Percentiles rank a stretch among this genome's conserved stretches.
Evolutionary conservation across 1,140 invertebrate genomes (phyloP).

Genomic region (Heliconius congener): DNA sequence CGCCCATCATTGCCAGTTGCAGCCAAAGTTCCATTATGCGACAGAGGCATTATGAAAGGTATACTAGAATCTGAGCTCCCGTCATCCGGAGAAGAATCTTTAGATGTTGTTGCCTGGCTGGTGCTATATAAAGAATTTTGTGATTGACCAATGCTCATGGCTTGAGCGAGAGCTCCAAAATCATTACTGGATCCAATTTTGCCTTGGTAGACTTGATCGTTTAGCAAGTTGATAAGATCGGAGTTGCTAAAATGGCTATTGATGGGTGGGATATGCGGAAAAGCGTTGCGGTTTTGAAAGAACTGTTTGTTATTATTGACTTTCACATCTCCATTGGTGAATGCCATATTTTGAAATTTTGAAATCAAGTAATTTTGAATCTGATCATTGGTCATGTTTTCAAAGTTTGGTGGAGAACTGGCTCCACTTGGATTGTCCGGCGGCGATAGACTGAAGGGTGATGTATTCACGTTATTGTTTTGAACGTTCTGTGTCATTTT

Average conservation of each 20-base stretch:
- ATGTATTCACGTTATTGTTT: constrained; percentile 58
- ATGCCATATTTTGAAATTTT: constrained; percentile 65
- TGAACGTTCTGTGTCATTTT: constrained; percentile 56
- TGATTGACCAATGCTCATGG: constrained; percentile 64
- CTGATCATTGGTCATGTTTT: constrained; percentile 64
- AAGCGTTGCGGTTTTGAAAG: constrained; percentile 67
- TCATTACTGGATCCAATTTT: constrained; percentile 50
- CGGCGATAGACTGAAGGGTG: constrained; percentile 47
- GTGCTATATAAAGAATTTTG: constrained; percentile 62
- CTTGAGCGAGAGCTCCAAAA: constrained; percentile 49
- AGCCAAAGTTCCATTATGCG: constrained; percentile 84
- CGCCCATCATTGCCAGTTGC: constrained; percentile 82
- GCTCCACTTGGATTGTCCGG: constrained; percentile 43
- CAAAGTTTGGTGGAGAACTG: constrained; percentile 55
- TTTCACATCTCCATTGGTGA: constrained; percentile 46
- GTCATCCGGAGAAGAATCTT: constrained; percentile 62
- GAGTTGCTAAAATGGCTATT: constrained; percentile 60
- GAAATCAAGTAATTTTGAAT: constrained; percentile 70
- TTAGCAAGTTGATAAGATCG: constrained; percentile 59
- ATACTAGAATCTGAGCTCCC: constrained; percentile 69
- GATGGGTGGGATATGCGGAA: constrained; percentile 67
- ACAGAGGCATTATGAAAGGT: constrained; percentile 85
- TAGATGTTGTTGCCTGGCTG: constrained; percentile 58
- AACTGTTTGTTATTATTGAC: constrained; percentile 55
- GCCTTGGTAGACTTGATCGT: constrained; percentile 50